phyloP scores from a whole-genome alignment of 2,113 vertebrate genomes.

The human (Homo sapiens) region GRCh38 chr7:13882001-13882500 shows the following conservation, averaged over 20 bases:
- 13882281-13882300: neutral
- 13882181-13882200: neutral
- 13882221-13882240: neutral
- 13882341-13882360: neutral
- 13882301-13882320: neutral
- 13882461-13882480: neutral
- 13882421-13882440: neutral
- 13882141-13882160: neutral
- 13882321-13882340: neutral
- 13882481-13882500: neutral
- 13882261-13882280: neutral
- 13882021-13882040: neutral
- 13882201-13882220: neutral
- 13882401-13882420: neutral
- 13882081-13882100: accelerated
- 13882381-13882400: neutral
- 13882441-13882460: neutral
- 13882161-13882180: neutral
- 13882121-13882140: neutral
- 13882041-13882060: neutral
- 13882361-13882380: neutral
- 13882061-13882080: neutral
- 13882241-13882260: neutral
- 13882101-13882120: neutral
- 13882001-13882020: neutral